Evolutionary conservation across 2,888 invertebrate species (phyloP).

Genomic region (Metalampra italica): DNA sequence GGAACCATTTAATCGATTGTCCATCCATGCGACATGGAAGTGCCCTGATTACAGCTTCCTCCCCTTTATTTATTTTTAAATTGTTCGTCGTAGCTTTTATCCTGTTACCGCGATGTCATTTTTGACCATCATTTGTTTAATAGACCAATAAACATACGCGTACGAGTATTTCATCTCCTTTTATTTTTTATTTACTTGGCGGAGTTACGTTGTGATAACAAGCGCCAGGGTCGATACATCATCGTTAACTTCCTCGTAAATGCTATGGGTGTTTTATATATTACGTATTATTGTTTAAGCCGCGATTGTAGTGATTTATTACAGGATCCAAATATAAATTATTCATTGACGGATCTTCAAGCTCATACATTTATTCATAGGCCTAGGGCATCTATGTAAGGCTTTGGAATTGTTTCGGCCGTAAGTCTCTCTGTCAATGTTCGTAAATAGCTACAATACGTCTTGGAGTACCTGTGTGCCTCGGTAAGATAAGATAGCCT

Average conservation of each 20-base stretch:
- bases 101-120: slow-evolving; percentile 15
- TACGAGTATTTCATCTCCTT: background rate
- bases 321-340: slow-evolving; percentile 33
- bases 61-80: slow-evolving; percentile 66
- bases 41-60: slow-evolving; percentile 71
- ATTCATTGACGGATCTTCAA: slow-evolving; percentile 40
- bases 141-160: slow-evolving; percentile 27
- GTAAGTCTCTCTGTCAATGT: too few relatives aligned
- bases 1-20: slow-evolving; percentile 62
- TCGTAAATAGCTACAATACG: too few relatives aligned
- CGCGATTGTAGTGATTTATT: slow-evolving; percentile 29
- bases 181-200: background rate
- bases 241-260: slow-evolving; percentile 15
- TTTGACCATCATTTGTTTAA: slow-evolving; percentile 37
- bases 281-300: slow-evolving; percentile 12
- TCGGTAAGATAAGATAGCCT: too few relatives aligned
- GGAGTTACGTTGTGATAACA: background rate
- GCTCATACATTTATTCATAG: slow-evolving; percentile 39
- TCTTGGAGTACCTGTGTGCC: too few relatives aligned
- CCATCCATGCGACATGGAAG: slow-evolving; percentile 59
- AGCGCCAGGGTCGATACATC: background rate
- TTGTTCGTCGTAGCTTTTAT: slow-evolving; percentile 45
- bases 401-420: slow-evolving; percentile 9
- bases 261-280: slow-evolving; percentile 12
- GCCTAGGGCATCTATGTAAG: slow-evolving; percentile 15